Percentiles rank a stretch among this genome's conserved stretches.
Evolutionary conservation across 92 coral and sea anemone species (phyloP).

Genomic region (Palythoa caribaeorum): DNA sequence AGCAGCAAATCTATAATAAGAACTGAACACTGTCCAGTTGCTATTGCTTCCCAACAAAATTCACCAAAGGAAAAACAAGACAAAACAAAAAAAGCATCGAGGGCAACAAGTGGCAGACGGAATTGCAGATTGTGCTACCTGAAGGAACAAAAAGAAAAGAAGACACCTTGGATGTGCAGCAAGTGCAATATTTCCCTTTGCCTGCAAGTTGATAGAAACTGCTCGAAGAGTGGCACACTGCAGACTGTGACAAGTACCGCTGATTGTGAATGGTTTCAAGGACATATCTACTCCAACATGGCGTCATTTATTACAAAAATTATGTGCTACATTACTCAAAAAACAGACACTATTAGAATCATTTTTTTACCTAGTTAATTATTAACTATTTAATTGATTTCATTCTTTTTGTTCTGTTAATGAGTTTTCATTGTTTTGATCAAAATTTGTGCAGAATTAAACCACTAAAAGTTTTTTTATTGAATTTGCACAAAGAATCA

Average conservation of each 20-base stretch:
- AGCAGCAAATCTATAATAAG: constrained; percentile 1
- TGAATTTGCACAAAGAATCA: constrained; percentile 3
- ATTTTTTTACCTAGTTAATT: not conserved
- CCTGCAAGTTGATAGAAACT: constrained; percentile 19
- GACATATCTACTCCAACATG: constrained; percentile 9
- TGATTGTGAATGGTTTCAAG: not conserved
- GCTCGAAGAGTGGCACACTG: constrained; percentile 23
- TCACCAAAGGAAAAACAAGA: constrained; percentile 23
- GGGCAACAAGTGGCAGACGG: constrained; percentile 1
- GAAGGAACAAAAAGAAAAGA: constrained; percentile 21
- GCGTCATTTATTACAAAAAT: not conserved
- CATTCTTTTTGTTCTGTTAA: constrained; percentile 3
- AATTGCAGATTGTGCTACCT: constrained; percentile 32
- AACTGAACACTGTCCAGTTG: constrained; percentile 20
- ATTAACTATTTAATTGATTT: constrained; percentile 12
- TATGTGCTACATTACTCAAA: constrained; percentile 14
- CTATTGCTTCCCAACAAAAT: constrained; percentile 2
- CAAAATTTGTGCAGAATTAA: constrained; percentile 9
- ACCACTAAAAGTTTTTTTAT: not conserved
- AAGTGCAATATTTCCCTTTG: constrained; percentile 24
- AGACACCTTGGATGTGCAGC: constrained; percentile 29
- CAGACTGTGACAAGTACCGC: constrained; percentile 27
- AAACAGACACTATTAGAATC: not conserved
- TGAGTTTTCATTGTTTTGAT: constrained; percentile 2
- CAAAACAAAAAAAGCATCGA: constrained; percentile 23